phyloP scores from a whole-genome alignment of 2,797 vertebrate genomes.

The Calcarius lapponicus region DNA sequence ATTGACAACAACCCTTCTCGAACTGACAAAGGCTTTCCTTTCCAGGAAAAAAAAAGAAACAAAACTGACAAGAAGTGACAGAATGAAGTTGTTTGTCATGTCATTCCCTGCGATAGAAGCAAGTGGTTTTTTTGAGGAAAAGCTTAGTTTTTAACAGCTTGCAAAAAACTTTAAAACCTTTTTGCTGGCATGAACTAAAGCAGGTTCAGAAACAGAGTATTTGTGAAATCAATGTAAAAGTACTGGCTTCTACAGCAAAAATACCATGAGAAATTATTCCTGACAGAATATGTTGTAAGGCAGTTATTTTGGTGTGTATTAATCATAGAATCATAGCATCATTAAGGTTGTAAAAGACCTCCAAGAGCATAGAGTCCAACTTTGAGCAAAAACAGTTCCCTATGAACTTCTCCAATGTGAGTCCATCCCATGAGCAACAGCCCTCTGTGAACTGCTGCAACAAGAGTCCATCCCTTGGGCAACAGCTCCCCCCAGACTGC shows the following conservation, averaged over 20 bases:
- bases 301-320: not conserved
- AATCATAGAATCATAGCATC: not conserved
- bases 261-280: not conserved
- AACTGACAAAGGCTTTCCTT: not conserved
- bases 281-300: not conserved
- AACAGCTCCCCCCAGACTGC: fast-evolving
- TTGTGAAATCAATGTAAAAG: not conserved
- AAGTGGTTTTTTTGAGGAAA: not conserved
- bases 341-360: not conserved
- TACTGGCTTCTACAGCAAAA: not conserved
- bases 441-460: not conserved
- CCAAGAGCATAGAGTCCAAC: not conserved
- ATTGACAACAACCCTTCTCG: not conserved
- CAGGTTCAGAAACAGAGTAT: not conserved
- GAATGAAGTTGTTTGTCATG: not conserved
- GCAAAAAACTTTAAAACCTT: not conserved
- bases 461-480: not conserved
- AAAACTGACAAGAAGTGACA: not conserved
- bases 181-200: not conserved
- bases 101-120: not conserved
- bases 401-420: not conserved
- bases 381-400: not conserved
- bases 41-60: not conserved
- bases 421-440: not conserved
- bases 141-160: not conserved